Conservation (phyloP, 30 jellyfish, hydroid and myxozoan species). For the Clytia hemisphaerica region DNA sequence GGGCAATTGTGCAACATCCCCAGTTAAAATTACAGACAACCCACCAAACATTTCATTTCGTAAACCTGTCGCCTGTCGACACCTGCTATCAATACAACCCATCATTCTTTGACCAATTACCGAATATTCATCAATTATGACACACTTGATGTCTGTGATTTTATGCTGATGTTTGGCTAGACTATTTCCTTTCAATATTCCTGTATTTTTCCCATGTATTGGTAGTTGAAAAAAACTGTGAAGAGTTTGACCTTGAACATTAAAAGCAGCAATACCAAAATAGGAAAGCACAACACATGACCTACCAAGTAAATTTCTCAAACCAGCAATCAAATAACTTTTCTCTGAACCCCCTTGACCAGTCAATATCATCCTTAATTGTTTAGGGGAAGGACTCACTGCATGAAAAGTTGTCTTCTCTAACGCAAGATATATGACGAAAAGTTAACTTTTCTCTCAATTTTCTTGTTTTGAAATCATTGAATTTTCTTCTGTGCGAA, state of each 20-base stretch:
- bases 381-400: not conserved
- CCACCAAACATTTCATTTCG: slow-evolving; percentile 14
- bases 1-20: slow-evolving; percentile 17
- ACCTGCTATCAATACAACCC: slow-evolving; percentile 19
- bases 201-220: no score
- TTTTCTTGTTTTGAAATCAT: no score
- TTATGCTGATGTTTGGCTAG: slow-evolving; percentile 7
- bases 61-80: not conserved
- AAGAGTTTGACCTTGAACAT: no score
- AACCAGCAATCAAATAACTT: slow-evolving; percentile 29
- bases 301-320: slow-evolving; percentile 2
- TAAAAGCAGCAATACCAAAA: no score
- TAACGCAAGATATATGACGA: no score
- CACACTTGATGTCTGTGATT: slow-evolving; percentile 3
- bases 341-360: slow-evolving; percentile 47
- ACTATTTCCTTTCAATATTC: slow-evolving; percentile 16
- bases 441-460: no score
- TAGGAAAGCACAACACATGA: slow-evolving; percentile 13
- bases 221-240: no score
- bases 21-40: not conserved
- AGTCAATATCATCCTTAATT: not conserved
- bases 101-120: slow-evolving; percentile 14
- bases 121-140: slow-evolving; percentile 17
- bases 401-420: no score
- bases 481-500: no score